phyloP scores from a whole-genome alignment of 2,888 invertebrate genomes.

The Ametastegia equiseti region DNA sequence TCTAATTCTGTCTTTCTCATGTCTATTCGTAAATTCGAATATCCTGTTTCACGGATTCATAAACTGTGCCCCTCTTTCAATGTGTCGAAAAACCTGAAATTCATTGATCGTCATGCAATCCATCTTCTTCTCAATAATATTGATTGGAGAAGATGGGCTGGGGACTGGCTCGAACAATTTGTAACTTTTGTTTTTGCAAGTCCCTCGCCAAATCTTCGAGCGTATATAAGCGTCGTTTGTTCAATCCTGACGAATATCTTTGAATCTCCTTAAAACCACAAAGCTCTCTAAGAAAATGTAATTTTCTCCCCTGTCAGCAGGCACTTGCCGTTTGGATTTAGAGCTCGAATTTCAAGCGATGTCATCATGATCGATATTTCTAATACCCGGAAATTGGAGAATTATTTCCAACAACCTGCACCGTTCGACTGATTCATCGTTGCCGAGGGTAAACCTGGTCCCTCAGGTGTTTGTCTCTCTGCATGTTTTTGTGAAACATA shows the following conservation, averaged over 20 bases:
- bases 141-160: not conserved
- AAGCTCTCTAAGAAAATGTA: conserved; percentile 14
- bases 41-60: not conserved
- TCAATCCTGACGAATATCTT: conserved; percentile 20
- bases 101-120: not conserved
- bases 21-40: not conserved
- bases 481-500: not conserved
- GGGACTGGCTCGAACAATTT: not conserved
- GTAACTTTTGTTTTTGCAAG: conserved; percentile 16
- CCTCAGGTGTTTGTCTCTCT: not conserved
- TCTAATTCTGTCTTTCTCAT: not conserved
- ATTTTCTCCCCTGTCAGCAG: conserved; percentile 3
- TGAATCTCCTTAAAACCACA: conserved; percentile 15
- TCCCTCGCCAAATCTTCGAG: not conserved
- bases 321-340: conserved; percentile 4
- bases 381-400: conserved; percentile 1
- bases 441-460: not conserved
- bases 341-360: not conserved
- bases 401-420: not conserved
- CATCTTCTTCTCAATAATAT: not conserved
- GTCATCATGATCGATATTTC: conserved; percentile 13
- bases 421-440: not conserved
- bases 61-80: not conserved
- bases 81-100: not conserved
- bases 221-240: not conserved